phyloP scores from a whole-genome alignment of 2,797 vertebrate species.

The Channa striata region DNA sequence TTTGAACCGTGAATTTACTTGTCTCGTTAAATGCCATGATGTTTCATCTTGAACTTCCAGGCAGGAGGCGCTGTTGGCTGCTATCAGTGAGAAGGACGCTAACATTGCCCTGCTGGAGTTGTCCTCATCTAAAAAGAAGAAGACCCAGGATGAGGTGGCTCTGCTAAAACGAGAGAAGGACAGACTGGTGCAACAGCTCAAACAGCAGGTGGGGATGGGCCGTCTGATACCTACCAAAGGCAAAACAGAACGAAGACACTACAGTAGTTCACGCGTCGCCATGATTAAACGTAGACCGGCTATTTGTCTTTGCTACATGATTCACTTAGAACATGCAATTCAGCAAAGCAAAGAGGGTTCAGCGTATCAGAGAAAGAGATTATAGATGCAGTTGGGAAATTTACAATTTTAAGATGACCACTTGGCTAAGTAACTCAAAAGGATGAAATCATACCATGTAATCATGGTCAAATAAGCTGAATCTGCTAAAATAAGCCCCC shows the following conservation, averaged over 20 bases:
- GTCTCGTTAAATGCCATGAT: slow-evolving; percentile 55
- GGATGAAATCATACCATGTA: background rate
- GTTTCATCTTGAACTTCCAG: slow-evolving; percentile 74
- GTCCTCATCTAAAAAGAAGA: slow-evolving; percentile 98
- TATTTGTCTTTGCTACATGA: background rate
- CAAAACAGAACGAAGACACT: background rate
- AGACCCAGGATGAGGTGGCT: slow-evolving; percentile 97
- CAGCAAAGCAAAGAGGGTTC: background rate
- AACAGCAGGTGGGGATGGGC: slow-evolving; percentile 90
- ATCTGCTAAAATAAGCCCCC: too few relatives aligned
- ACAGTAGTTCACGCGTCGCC: background rate
- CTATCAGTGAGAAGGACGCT: slow-evolving; percentile 99
- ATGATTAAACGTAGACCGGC: background rate
- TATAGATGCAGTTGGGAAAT: background rate
- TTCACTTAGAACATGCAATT: background rate
- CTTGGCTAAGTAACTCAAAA: background rate
- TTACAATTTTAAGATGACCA: too few relatives aligned
- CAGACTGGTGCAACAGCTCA: slow-evolving; percentile 96
- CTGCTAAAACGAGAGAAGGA: slow-evolving; percentile 98
- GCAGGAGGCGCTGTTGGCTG: slow-evolving; percentile 98
- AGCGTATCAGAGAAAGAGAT: background rate
- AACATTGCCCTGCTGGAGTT: slow-evolving; percentile 97
- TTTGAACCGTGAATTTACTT: slow-evolving; percentile 54
- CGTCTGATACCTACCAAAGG: background rate
- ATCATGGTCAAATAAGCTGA: background rate